phyloP scores from a whole-genome alignment of 2,797 vertebrate species.

The Natrix natrix region DNA sequence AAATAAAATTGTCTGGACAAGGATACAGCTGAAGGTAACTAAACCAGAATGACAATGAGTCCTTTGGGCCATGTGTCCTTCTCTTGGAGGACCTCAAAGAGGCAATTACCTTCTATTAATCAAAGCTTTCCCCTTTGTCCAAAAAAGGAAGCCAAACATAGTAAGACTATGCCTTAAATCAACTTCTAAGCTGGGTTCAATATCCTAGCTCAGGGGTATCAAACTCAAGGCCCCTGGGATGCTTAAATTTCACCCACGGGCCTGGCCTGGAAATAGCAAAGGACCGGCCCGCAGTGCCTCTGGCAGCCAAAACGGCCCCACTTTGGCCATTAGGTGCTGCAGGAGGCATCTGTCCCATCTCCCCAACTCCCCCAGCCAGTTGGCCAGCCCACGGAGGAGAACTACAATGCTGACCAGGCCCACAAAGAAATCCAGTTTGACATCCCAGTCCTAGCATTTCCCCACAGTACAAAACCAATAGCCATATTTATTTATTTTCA shows the following conservation, averaged over 20 bases:
- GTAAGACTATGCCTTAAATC: neutral
- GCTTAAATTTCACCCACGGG: too few relatives aligned
- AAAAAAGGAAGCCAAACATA: neutral
- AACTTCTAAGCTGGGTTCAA: neutral
- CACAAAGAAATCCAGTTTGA: too few relatives aligned
- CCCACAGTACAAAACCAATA: neutral
- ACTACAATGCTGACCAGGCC: too few relatives aligned
- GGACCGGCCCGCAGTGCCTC: too few relatives aligned
- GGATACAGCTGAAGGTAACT: neutral
- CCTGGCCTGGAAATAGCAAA: too few relatives aligned
- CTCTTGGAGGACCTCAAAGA: neutral
- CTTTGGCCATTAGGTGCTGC: too few relatives aligned
- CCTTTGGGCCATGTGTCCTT: neutral
- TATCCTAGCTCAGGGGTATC: neutral
- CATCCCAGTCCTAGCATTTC: neutral
- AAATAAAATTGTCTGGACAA: neutral
- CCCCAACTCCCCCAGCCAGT: accelerated
- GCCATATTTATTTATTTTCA: neutral
- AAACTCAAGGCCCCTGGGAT: too few relatives aligned
- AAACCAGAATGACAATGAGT: neutral
- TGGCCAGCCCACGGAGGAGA: too few relatives aligned
- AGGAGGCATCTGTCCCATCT: too few relatives aligned
- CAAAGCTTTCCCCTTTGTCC: neutral
- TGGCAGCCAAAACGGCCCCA: too few relatives aligned
- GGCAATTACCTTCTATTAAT: neutral